Evolutionary conservation across 2,888 invertebrate genomes (phyloP), one percentile per base, ranked within the genome.

Genomic region (Scaptomyza caliginosa): DNA sequence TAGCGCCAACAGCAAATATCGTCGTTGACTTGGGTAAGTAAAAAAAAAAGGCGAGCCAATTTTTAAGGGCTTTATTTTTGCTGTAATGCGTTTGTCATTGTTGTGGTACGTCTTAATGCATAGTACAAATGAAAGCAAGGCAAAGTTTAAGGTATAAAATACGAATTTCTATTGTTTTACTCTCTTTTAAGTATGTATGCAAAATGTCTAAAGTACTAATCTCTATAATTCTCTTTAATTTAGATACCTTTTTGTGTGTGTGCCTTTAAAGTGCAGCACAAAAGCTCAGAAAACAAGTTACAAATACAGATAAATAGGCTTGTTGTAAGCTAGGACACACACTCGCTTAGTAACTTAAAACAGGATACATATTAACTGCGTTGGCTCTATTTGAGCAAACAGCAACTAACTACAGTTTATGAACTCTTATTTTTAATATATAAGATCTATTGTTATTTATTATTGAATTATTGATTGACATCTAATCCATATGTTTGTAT

Each of bases 211-310:
- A 64, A 62, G 46, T 72, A 86, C 84, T 84, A 84, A 84, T 84
- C 51, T 68, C 64, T 76, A 76, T 62, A 54, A 82, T 89, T 89
- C 73, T 89, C 74, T 89, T 80, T 84, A 80, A 89, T 89, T 79
- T 89, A 89, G 89, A 89, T 89, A 82, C 85, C 74, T 79, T 67
- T 77, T 66, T 70, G 77, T 72, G 74, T 75, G 74, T 63, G 77
- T 71, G 74, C 74, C 67, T 67, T 74, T 50, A 48, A 67, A 55
- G 74, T 67, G 77, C 75, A 77, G 74, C 78, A 74, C 67, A 65
- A 67, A 72, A 67, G 57, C 56, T 65, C 68, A 72, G 72, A 65
- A 69, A 40, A 23, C 54, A 64, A 73, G 38, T 65, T 74, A 77
- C 77, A 71, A 38, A 69, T 71, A 73, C 56, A 55, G 51, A 63